phyloP scores from a whole-genome alignment of 2,888 invertebrate genomes.

The Theretra japonica region DNA sequence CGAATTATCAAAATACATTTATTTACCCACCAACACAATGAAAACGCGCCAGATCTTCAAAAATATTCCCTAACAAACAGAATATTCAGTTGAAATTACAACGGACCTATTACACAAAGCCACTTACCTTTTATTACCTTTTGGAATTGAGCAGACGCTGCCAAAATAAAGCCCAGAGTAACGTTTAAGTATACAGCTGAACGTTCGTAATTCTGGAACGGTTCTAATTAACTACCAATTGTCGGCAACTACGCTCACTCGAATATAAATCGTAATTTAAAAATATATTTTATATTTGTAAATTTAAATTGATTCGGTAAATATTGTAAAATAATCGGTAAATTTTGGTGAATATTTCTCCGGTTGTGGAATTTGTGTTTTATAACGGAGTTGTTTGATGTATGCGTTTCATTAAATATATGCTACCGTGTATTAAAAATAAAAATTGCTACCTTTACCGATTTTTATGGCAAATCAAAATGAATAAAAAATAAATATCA shows the following conservation, averaged over 20 bases:
- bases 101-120: not conserved
- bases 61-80: not conserved
- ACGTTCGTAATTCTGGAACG: constrained; percentile 7
- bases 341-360: no score
- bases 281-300: not conserved
- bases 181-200: not conserved
- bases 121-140: constrained; percentile 26
- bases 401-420: no score
- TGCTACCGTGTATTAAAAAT: no score
- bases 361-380: no score
- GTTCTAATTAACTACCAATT: constrained; percentile 24
- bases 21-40: no score
- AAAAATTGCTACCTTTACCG: no score
- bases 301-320: no score
- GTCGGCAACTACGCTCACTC: not conserved
- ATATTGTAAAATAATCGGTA: no score
- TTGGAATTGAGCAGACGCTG: constrained; percentile 16
- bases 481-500: no score
- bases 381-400: no score
- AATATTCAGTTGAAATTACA: not conserved
- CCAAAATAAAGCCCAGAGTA: constrained; percentile 19
- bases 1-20: no score
- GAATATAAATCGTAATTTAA: constrained; percentile 24
- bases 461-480: no score
- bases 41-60: not conserved